Conservation (phyloP, 2,113 vertebrate genomes). For the Burhinus bistriatus region DNA sequence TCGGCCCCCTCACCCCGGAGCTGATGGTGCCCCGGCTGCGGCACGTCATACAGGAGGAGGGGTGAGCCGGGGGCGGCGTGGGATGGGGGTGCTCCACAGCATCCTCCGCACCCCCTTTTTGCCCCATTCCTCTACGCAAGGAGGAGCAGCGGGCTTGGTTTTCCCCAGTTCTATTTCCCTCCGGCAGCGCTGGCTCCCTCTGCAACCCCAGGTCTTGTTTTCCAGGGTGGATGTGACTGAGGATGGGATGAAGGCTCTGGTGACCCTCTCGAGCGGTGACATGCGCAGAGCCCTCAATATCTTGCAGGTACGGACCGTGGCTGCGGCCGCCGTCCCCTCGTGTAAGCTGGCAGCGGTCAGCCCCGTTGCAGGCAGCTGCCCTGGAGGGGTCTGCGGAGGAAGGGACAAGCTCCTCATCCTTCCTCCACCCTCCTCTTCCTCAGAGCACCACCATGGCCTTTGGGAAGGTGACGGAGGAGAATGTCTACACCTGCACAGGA, state of each 20-base stretch:
- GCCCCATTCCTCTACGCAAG: fast-evolving
- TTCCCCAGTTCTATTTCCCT: fast-evolving
- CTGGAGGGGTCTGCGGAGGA: background rate
- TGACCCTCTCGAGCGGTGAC: constrained; percentile 91
- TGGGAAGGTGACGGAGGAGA: constrained; percentile 89
- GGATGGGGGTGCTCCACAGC: fast-evolving
- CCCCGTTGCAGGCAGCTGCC: too few relatives aligned
- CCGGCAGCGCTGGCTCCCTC: background rate
- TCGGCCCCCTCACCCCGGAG: constrained; percentile 87
- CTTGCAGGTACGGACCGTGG: constrained; percentile 79
- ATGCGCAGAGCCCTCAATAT: constrained; percentile 97
- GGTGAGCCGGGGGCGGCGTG: constrained; percentile 58
- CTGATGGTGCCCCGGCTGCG: constrained; percentile 93
- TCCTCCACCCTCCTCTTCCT: background rate
- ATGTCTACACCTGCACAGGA: constrained; percentile 93
- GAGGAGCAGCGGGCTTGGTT: background rate
- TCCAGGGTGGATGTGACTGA: constrained; percentile 86
- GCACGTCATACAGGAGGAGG: constrained; percentile 86
- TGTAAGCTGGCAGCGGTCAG: fast-evolving
- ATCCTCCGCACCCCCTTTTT: fast-evolving
- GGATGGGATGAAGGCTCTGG: constrained; percentile 93
- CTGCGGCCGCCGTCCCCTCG: fast-evolving
- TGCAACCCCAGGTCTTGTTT: background rate
- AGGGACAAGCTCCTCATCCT: background rate
- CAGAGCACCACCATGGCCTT: constrained; percentile 97